phyloP scores from a whole-genome alignment of 1,140 invertebrate genomes.

The Sarcophaga bullata region DNA sequence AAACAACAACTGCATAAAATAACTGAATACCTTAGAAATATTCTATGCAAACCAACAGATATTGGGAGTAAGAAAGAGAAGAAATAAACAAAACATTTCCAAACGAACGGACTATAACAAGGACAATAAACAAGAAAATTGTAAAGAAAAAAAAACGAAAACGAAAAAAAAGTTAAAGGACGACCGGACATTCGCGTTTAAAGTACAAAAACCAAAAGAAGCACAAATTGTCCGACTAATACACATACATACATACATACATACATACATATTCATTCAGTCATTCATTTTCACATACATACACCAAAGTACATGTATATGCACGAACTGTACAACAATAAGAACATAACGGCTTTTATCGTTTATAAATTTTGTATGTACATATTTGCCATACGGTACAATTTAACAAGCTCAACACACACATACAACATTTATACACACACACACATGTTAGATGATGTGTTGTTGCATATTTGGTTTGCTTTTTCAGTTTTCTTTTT shows the following conservation, averaged over 20 bases:
- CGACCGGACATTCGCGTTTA: slow-evolving; percentile 37
- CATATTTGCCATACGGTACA: background rate
- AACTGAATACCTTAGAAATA: slow-evolving; percentile 9
- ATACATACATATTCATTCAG: background rate
- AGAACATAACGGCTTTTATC: background rate
- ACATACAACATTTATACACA: background rate
- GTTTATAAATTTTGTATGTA: slow-evolving; percentile 13
- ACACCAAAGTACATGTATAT: background rate
- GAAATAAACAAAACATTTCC: background rate
- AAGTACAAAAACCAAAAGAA: slow-evolving; percentile 5
- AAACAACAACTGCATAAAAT: background rate
- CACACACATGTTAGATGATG: background rate
- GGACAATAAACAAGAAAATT: background rate
- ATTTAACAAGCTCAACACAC: background rate
- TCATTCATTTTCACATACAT: too few species aligned
- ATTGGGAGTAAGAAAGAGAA: slow-evolving; percentile 14
- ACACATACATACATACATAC: background rate
- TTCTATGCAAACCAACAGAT: background rate
- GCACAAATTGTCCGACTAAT: background rate
- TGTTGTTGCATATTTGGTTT: background rate
- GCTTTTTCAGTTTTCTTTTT: background rate
- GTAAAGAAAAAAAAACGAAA: background rate
- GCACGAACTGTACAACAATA: background rate
- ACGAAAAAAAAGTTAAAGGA: slow-evolving; percentile 7
- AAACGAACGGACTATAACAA: slow-evolving; percentile 18